phyloP scores from a whole-genome alignment of 2,113 vertebrate genomes.

The Psephotus haematonotus region DNA sequence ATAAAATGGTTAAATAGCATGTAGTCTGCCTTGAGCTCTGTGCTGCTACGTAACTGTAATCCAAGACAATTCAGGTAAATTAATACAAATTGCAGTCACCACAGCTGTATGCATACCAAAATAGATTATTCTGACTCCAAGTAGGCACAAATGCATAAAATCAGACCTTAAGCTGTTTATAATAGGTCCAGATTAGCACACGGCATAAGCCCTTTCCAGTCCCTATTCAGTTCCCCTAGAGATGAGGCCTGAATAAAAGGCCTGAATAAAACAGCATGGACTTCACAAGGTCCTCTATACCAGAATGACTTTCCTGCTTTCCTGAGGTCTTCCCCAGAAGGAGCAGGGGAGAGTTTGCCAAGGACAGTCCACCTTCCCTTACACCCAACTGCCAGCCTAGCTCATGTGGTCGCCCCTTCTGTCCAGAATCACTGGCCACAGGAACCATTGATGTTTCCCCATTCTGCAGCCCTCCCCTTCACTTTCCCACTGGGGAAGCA shows the following conservation, averaged over 20 bases:
- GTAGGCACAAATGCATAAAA: neutral
- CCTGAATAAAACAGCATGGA: neutral
- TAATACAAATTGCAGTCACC: neutral
- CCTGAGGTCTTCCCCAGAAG: neutral
- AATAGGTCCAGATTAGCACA: neutral
- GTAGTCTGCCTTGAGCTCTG: neutral
- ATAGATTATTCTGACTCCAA: neutral
- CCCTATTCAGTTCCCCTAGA: neutral
- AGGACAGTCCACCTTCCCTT: neutral
- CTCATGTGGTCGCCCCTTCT: neutral
- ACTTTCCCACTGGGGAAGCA: neutral
- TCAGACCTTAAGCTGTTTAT: neutral
- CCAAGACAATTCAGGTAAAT: neutral
- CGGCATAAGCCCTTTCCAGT: neutral
- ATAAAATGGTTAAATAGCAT: neutral
- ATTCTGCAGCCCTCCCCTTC: neutral
- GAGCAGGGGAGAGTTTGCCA: neutral
- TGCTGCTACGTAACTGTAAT: neutral
- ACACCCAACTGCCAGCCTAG: neutral
- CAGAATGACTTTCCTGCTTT: neutral
- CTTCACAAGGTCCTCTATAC: neutral
- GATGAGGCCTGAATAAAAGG: neutral
- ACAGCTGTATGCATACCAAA: neutral
- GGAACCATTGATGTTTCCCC: neutral
- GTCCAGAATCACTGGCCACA: accelerated